Base-by-base conservation (phyloP, 2,113 vertebrate genomes). In the Lycaon pictus region DNA sequence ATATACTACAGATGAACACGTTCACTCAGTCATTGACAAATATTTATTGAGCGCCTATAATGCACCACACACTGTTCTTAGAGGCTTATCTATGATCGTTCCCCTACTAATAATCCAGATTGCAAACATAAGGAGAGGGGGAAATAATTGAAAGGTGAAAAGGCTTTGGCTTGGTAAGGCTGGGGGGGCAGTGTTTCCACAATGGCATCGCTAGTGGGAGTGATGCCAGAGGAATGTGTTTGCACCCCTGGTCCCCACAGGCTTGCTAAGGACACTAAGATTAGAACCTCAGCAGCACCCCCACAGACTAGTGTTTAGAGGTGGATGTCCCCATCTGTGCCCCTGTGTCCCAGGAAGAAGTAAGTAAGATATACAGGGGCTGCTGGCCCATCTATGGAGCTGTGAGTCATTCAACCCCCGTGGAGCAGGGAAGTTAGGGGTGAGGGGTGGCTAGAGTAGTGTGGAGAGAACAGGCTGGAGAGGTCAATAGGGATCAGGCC, bases 261-360 rank as follows among this genome's bases (percentile, higher is more conserved):
- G 74, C 84, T 81, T 74, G 27, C 51, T 93, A n/a, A 76, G 51
- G 89, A 85, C n/a, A 82, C 27, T 48, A 83, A 88, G n/a, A 87
- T 32, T 81, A 71, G 81, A 77, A 87, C 81, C 35, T 95, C 86
- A 96, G 95, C 53, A 88, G 43, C 35, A 87, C n/a, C 35, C 53
- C 79, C 27, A 29, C 11, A 91, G 72, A 93, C 63, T 37, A 32
- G 62, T 56, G 19, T 69, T 93, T 67, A 51, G 92, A 96, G 83
- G 79, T 51, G 63, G 83, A 93, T 62, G 80, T 95, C 62, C 65
- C 58, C 67, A 94, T 95, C 82, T 71, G 51, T 88, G 35, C 23
- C 53, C n/a, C 15, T 82, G 23, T 92, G 56, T 94, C 86, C 88
- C 79, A 91, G 77, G 82, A 97, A 97, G 82, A 55, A 15, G 69